Evolutionary conservation across 2,797 vertebrate genomes (phyloP).

Genomic region (Petrocephalus sullivani): DNA sequence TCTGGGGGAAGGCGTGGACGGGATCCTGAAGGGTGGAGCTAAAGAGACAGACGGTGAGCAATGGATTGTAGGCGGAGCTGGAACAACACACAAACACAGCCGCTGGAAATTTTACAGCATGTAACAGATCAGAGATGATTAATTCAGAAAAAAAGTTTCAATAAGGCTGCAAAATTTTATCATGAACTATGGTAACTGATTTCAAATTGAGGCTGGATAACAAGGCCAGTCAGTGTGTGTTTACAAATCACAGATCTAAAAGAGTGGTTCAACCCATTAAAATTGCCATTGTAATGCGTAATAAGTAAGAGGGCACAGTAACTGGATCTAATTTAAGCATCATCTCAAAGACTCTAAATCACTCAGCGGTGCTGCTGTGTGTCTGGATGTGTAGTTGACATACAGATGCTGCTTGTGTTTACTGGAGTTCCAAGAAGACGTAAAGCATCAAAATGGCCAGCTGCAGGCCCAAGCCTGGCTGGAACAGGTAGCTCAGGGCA

Average conservation of each 20-base stretch:
- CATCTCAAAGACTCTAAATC: neutral
- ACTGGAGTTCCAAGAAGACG: neutral
- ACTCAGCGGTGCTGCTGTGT: neutral
- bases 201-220: neutral
- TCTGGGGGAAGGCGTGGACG: too few species aligned
- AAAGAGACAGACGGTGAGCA: too few species aligned
- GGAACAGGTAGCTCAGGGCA: neutral
- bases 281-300: neutral
- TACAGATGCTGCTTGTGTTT: neutral
- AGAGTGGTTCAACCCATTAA: neutral
- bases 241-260: neutral
- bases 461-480: neutral
- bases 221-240: neutral
- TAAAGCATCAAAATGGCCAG: neutral
- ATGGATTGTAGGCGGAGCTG: too few species aligned
- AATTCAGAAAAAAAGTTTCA: neutral
- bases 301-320: neutral
- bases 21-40: too few species aligned
- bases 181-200: neutral
- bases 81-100: too few species aligned
- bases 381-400: neutral
- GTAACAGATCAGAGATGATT: neutral
- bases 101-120: too few species aligned
- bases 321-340: neutral
- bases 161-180: neutral